Evolutionary conservation across 2,888 invertebrate species (phyloP).

Genomic region (Leucophenga maculata): DNA sequence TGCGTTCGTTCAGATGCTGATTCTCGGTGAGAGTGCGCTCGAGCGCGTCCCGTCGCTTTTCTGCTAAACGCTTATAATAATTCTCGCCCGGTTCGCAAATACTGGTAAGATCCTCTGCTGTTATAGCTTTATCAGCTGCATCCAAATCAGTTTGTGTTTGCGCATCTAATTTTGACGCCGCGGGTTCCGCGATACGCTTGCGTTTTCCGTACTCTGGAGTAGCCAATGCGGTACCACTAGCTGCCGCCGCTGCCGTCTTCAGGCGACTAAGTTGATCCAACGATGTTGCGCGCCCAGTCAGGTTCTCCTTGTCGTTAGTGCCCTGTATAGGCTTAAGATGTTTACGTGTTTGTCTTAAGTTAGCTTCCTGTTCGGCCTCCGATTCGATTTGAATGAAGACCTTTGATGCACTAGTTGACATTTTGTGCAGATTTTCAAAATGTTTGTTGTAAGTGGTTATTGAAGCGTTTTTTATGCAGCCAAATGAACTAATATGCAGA

Average conservation of each 20-base stretch:
- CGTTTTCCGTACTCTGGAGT: constrained; percentile 71
- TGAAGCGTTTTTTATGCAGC: too few species aligned
- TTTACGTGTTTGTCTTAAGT: constrained; percentile 76
- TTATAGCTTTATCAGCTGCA: constrained; percentile 71
- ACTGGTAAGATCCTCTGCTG: constrained; percentile 80
- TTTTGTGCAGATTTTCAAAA: constrained; percentile 43
- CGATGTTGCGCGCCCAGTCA: constrained; percentile 78
- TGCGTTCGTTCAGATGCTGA: constrained; percentile 75
- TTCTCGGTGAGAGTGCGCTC: constrained; percentile 84
- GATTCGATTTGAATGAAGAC: constrained; percentile 71
- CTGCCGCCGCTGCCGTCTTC: constrained; percentile 72
- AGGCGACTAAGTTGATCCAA: constrained; percentile 74
- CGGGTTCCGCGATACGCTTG: constrained; percentile 63
- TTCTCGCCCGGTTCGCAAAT: constrained; percentile 80
- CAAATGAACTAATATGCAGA: too few species aligned
- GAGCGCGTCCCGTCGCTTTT: constrained; percentile 80
- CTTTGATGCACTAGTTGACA: constrained; percentile 69
- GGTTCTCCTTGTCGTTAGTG: constrained; percentile 83
- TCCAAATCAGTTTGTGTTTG: constrained; percentile 72
- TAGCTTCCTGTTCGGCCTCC: constrained; percentile 74
- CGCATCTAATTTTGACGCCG: constrained; percentile 39
- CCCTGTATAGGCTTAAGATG: constrained; percentile 84
- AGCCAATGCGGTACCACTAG: constrained; percentile 40
- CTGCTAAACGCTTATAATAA: constrained; percentile 85
- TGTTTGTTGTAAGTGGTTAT: too few species aligned